Percentiles rank a stretch among this genome's conserved stretches.
Evolutionary conservation across 2,797 vertebrate species (phyloP).

Genomic region (Hipposideros larvatus): DNA sequence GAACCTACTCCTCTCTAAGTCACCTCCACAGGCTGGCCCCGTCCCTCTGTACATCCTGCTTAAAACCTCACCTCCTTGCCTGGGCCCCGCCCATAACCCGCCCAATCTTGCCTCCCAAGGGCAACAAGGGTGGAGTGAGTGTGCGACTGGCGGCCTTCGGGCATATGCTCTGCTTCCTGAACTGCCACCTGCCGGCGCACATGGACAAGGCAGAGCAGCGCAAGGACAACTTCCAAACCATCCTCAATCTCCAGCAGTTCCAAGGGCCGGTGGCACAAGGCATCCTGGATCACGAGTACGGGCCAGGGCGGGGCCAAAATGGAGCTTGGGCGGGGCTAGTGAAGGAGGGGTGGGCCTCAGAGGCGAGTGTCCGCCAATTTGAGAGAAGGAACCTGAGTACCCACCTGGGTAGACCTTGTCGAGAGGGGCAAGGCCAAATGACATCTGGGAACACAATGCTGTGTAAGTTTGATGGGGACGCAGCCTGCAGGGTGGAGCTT

Average conservation of each 20-base stretch:
- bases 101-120: slow-evolving; percentile 86
- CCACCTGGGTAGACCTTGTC: neutral
- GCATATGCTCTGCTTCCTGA: slow-evolving; percentile 97
- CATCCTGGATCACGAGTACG: slow-evolving; percentile 97
- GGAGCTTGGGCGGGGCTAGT: neutral
- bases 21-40: neutral
- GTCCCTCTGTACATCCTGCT: neutral
- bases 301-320: neutral
- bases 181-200: slow-evolving; percentile 98
- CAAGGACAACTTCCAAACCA: slow-evolving; percentile 98
- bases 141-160: slow-evolving; percentile 95
- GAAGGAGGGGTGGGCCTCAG: neutral
- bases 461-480: neutral
- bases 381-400: neutral
- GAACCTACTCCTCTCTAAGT: neutral
- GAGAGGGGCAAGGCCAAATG: neutral
- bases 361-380: neutral
- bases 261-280: slow-evolving; percentile 93
- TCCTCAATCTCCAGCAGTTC: slow-evolving; percentile 98
- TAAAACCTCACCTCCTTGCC: neutral
- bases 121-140: slow-evolving; percentile 98
- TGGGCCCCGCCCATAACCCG: neutral
- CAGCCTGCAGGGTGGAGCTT: neutral
- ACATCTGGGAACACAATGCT: neutral
- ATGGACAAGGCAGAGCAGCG: slow-evolving; percentile 98